These are phyloP conservation scores for Orcinus orca DNA, from an alignment of 2,113 vertebrate species.

Conservation along the genomic window DNA sequence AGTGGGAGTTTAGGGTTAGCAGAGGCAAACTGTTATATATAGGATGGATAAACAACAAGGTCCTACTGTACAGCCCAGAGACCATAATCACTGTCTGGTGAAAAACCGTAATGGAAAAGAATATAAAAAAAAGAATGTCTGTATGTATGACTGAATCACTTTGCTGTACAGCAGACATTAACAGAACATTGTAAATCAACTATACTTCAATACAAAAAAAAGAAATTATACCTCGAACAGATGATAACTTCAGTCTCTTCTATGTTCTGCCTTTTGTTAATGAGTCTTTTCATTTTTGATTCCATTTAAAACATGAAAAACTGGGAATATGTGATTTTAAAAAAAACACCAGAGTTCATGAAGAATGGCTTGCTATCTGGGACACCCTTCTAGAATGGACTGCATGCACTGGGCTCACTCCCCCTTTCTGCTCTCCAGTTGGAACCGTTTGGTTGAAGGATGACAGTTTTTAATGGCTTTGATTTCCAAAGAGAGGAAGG, in stretches of 20 bases:
- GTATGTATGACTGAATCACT: not conserved
- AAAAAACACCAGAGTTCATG: not conserved
- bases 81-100: not conserved
- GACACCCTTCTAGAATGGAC: not conserved
- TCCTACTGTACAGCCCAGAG: not conserved
- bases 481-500: not conserved
- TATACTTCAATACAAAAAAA: not conserved
- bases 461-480: not conserved
- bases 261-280: not conserved
- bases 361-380: not conserved
- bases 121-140: not conserved
- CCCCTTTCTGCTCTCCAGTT: not conserved
- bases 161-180: not conserved
- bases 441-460: not conserved
- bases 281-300: not conserved
- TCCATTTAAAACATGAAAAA: not conserved
- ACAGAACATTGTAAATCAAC: not conserved
- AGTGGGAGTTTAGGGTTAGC: too few relatives aligned
- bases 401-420: not conserved
- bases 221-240: not conserved
- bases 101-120: not conserved
- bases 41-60: too few relatives aligned
- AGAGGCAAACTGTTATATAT: too few relatives aligned
- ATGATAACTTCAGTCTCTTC: not conserved
- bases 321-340: not conserved